Conservation (phyloP, 1,140 invertebrate genomes). For the Centruroides sculpturatus region DNA sequence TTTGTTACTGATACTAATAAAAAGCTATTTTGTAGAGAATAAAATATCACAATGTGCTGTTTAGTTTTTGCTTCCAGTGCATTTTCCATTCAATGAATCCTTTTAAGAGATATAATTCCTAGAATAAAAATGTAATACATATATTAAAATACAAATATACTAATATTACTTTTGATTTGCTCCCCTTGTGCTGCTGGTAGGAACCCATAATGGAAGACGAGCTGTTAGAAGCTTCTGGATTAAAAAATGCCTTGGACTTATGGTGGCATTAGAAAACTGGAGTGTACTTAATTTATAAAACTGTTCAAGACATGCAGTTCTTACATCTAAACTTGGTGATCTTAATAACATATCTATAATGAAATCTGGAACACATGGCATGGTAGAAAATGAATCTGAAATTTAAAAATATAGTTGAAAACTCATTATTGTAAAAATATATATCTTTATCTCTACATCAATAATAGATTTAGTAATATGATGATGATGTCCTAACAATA, state of each 20-base stretch:
- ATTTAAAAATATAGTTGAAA: not conserved
- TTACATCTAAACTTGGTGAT: slow-evolving; percentile 30
- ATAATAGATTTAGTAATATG: no score
- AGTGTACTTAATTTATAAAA: slow-evolving; percentile 30
- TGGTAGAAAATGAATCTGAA: slow-evolving; percentile 29
- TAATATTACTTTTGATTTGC: slow-evolving; percentile 30
- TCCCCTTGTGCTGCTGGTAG: slow-evolving; percentile 32
- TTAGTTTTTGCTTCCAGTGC: no score
- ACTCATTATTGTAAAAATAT: no score
- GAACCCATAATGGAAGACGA: slow-evolving; percentile 40
- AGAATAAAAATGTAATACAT: no score
- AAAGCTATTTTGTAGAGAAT: no score
- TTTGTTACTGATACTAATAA: no score
- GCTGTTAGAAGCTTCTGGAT: slow-evolving; percentile 34
- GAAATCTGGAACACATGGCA: slow-evolving; percentile 35
- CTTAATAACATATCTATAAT: slow-evolving; percentile 39
- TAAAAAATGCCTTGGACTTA: slow-evolving; percentile 28
- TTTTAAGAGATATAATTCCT: no score
- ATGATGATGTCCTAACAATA: no score
- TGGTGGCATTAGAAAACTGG: slow-evolving; percentile 7
- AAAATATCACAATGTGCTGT: no score
- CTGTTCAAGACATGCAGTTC: slow-evolving; percentile 32
- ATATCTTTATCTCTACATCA: no score
- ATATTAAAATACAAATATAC: not conserved
- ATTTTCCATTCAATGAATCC: no score